Evolutionary conservation across 2,113 vertebrate genomes (phyloP), one percentile per base, ranked within the genome.

Genomic region (Greenwoodochromis staneri): DNA sequence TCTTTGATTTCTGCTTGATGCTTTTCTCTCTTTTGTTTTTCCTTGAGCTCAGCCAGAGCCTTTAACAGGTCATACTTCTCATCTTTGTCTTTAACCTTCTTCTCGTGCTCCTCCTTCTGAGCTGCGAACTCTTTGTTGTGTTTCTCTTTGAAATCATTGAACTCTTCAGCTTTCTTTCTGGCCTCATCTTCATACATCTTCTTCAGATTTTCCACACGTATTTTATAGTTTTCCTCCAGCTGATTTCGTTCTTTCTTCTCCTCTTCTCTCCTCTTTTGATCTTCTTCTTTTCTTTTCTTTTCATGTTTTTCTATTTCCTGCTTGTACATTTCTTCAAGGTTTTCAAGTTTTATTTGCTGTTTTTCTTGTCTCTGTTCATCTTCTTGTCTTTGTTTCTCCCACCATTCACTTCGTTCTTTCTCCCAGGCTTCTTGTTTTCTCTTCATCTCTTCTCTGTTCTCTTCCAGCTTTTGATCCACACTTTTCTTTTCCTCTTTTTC

Each of bases 171-270:
- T 57, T 0, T 57, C 4, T 29, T 9, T 57, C 55, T 57, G 24
- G 13, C 7, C 24, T 57, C 7, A 27, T 57, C 12, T 57, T 57
- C 54, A 57, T 57, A 0, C 7, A 0, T 27, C 12, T 14, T 57
- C 54, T 27, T 57, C 1, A 57, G 4, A 0, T 27, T 29, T 27
- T 57, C 24, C 12, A 14, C 4, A 27, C 0, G 0, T 14, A 1
- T 57, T 27, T 57, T 29, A 57, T 8, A 3, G 12, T 57, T 57
- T 29, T 57, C 7, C 0, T 57, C 54, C 54, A 57, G 24, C 24
- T 57, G 24, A 27, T 54, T 54, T 54, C n/a, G n/a, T 54, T 54
- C 0, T 24, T 54, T 21, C 3, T 54, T 7, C 10, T 54, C 53
- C 3, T 54, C n/a, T n/a, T n/a, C n/a, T n/a, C n/a, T n/a, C n/a